Conservation (phyloP, 2,888 invertebrate species). For the Apodemia mormo region DNA sequence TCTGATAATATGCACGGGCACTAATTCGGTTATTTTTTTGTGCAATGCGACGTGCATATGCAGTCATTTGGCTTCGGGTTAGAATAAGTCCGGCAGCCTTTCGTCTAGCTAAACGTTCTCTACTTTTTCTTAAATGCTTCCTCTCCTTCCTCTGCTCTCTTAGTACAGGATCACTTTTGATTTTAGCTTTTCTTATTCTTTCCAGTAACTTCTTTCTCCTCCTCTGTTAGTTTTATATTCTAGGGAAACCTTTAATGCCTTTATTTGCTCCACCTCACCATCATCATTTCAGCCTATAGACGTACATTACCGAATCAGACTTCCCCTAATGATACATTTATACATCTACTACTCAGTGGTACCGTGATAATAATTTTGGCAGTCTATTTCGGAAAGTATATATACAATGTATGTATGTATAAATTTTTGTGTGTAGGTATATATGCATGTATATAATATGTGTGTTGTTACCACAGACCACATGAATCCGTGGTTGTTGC, state of each 20-base stretch:
- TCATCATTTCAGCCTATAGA: background rate
- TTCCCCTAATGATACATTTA: background rate
- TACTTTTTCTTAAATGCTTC: slow-evolving; percentile 18
- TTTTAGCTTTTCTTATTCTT: slow-evolving; percentile 19
- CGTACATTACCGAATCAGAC: background rate
- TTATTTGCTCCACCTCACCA: background rate
- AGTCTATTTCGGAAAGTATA: background rate
- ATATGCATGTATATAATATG: too few species aligned
- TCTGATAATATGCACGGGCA: background rate
- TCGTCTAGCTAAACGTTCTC: slow-evolving; percentile 3
- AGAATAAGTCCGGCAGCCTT: too few species aligned
- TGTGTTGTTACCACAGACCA: too few species aligned
- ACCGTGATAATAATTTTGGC: background rate
- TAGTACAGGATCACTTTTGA: slow-evolving; percentile 17
- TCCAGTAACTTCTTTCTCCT: slow-evolving; percentile 21
- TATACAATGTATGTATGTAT: background rate
- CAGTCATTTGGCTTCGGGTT: too few species aligned
- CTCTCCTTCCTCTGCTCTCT: too few species aligned
- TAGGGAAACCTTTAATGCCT: background rate
- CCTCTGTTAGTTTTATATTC: slow-evolving; percentile 7
- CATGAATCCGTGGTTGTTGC: too few species aligned
- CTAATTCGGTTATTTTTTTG: background rate
- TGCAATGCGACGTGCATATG: too few species aligned
- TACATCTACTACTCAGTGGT: too few species aligned
- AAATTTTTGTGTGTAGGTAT: background rate